A percentile compares a stretch with the other conserved stretches of the same genome.
These are phyloP conservation scores for Exocentrus adspersus DNA, from an alignment of 2,888 invertebrate species.

Conservation along the genomic window DNA sequence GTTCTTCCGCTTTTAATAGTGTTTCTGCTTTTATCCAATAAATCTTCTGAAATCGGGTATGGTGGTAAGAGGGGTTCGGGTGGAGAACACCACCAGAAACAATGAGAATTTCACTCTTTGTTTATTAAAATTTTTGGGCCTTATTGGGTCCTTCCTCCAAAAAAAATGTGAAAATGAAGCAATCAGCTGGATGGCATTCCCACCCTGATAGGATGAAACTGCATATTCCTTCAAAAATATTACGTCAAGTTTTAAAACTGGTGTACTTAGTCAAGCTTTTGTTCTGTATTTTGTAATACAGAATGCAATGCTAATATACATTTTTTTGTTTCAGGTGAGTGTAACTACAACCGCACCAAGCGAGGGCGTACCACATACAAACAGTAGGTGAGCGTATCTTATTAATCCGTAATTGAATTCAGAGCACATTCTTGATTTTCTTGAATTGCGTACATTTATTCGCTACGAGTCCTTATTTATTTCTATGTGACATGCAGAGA, in stretches of 20 bases:
- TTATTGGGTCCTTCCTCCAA: too few species aligned
- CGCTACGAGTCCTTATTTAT: conserved; percentile 50
- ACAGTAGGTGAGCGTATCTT: conserved; percentile 50
- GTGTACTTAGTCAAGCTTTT: conserved; percentile 6
- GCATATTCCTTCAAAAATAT: too few species aligned
- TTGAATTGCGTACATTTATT: conserved; percentile 55
- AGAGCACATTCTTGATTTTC: conserved; percentile 57
- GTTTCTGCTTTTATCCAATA: too few species aligned
- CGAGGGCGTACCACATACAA: conserved; percentile 42
- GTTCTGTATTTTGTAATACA: conserved; percentile 8
- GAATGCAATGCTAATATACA: conserved; percentile 6
- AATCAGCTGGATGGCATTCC: too few species aligned
- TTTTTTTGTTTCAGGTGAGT: conserved; percentile 52
- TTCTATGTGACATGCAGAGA: conserved; percentile 55
- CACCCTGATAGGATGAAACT: background rate
- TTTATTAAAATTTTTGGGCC: too few species aligned
- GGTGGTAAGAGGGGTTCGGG: too few species aligned
- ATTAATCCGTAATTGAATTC: conserved; percentile 53
- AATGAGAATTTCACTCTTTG: too few species aligned
- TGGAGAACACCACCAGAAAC: too few species aligned
- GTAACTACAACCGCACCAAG: conserved; percentile 37
- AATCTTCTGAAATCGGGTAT: too few species aligned
- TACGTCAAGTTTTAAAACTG: background rate
- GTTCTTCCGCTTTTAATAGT: too few species aligned
- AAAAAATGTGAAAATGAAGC: too few species aligned